Base-by-base conservation (phyloP, 1,140 invertebrate genomes). In the Octopus bimaculoides region DNA sequence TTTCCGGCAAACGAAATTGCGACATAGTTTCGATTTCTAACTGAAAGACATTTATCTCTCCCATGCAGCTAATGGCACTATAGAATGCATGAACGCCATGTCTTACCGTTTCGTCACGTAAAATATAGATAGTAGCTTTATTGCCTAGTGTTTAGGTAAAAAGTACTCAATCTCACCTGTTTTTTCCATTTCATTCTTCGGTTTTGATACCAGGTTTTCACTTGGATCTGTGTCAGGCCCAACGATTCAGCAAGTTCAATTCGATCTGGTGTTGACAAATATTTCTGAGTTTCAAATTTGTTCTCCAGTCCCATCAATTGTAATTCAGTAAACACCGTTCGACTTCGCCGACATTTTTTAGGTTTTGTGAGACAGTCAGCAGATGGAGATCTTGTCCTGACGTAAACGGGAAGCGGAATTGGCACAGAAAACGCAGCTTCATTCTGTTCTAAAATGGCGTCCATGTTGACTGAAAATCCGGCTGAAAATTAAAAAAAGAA, bases 251-350 rank as follows among this genome's bases (percentile, higher is more conserved):
- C 98, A 73, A 99, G 90, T 87, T 99, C 97, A 8, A 99, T 95
- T 75, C 98, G 90, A 88, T 99, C 98, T 0, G 97, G 97, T 0
- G 98, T 99, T 8, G 96, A 98, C 14, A 99, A 92, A 90, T 99
- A 99, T 79, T 97, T 93, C 88, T 99, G 97, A 0, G 94, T 93
- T 85, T 98, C 97, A 88, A 99, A 99, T 54, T 97, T 92, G 86
- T 98, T 96, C 89, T 99, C 98, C 80, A 91, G 78, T 4, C 90
- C 86, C 79, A 87, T 87, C 5, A 91, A 81, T 79, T 89, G 89
- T 5, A 88, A 80, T 54, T 90, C 88, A 54, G 88, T 89, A 77
- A 90, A 90, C 7, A 89, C 89, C 0, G 89, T 90, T 14, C 89
- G 81, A 80, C 87, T 87, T 12, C 87, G 69, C 12, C 88, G 81